Evolutionary conservation across 2,888 invertebrate genomes (phyloP), one percentile per base, ranked within the genome.

Genomic region (Mythimna pallens): DNA sequence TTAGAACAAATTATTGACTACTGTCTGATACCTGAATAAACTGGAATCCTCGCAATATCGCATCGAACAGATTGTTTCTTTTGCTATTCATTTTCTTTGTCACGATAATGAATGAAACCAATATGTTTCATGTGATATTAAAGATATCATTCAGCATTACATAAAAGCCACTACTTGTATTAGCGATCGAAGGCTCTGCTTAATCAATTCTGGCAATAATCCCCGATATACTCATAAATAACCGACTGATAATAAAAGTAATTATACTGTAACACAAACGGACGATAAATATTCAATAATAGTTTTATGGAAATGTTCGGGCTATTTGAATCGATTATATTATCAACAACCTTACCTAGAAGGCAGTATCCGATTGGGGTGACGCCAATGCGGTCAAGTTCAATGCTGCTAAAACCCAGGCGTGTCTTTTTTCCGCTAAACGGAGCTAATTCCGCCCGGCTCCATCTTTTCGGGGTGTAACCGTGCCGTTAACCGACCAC

Each of bases 201-300:
- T 67, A 63, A 78, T 83, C 25, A 58, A 74, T 68, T 34, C 66
- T 50, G 54, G 14, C 65, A 59, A 30, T 61, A 36, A 70, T 63
- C 30, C 65, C 17, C 59, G 50, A 54, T 30, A 52, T 65, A 57
- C 52, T 64, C 57, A 36, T 59, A 59, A 54, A 65, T 65, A 62
- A 47, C 30, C 14, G 9, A 57, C 70, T 25, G 25, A 17, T 7
- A 17, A 65, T 54, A 81, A 65, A 76, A 25, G n/a, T 76, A 55
- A 54, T 36, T 54, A 20, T 62, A 64, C 14, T 54, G 47, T 22
- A 54, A 50, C 50, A 30, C 22, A 34, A 50, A 30, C 17, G 12
- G 17, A 54, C 40, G 22, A 47, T 47, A 63, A 36, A 30, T 80
- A 59, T 64, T 78, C 40, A 58, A 62, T 57, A 43, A 8, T 52